These are phyloP conservation scores for Allygus modestus DNA, from an alignment of 2,888 invertebrate species.

Conservation along the genomic window DNA sequence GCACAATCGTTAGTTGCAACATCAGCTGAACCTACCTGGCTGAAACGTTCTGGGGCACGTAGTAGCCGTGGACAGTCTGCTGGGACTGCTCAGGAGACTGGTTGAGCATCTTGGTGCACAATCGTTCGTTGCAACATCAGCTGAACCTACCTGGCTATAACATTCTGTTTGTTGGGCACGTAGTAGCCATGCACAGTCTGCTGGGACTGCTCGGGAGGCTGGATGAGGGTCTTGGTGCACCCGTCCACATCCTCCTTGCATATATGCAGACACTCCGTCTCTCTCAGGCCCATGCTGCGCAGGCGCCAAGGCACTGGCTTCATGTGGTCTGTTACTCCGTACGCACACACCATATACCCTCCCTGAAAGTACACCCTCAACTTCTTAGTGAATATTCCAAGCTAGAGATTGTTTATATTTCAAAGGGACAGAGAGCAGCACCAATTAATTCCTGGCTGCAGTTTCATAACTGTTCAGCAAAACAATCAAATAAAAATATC, in stretches of 20 bases:
- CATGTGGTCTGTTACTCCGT: neutral
- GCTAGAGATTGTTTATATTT: too few relatives aligned
- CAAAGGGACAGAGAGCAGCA: too few relatives aligned
- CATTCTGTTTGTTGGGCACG: slow-evolving; percentile 36
- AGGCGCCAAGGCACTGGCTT: neutral
- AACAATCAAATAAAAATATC: too few relatives aligned
- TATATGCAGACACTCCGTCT: slow-evolving; percentile 9
- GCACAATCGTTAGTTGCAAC: too few relatives aligned
- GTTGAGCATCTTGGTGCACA: neutral
- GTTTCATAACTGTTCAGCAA: too few relatives aligned
- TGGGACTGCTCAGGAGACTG: neutral
- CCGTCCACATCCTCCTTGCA: neutral
- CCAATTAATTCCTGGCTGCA: too few relatives aligned
- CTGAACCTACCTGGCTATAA: slow-evolving; percentile 32
- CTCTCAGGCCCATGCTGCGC: slow-evolving; percentile 13
- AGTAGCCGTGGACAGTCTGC: slow-evolving; percentile 28
- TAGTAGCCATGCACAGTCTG: slow-evolving; percentile 32
- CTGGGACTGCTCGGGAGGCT: slow-evolving; percentile 12
- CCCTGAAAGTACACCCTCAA: neutral
- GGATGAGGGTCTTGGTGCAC: neutral
- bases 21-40: slow-evolving; percentile 7
- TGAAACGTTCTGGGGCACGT: slow-evolving; percentile 18
- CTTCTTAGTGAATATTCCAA: neutral
- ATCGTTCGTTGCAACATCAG: too few relatives aligned
- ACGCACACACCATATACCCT: slow-evolving; percentile 16